phyloP scores from a whole-genome alignment of 1,140 invertebrate species.

The Wiebesia pumilae region DNA sequence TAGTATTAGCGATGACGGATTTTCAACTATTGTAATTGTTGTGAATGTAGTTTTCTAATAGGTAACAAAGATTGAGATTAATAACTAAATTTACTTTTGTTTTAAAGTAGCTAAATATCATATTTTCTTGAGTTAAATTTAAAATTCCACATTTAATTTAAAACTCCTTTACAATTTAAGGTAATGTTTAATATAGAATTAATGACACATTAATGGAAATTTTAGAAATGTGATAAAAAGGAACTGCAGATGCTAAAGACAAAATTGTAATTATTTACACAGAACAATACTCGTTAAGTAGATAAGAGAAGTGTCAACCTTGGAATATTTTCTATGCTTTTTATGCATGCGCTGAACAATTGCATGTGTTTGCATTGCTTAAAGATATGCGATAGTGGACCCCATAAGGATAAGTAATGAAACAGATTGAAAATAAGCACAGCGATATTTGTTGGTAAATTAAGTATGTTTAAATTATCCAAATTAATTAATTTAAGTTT shows the following conservation, averaged over 20 bases:
- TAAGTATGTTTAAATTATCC: neutral
- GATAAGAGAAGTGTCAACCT: neutral
- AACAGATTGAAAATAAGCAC: neutral
- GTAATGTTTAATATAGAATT: neutral
- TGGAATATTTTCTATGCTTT: neutral
- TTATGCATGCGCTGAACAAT: neutral
- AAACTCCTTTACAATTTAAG: neutral
- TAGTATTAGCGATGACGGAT: too few species aligned
- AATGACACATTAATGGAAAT: neutral
- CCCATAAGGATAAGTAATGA: neutral
- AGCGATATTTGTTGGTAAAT: neutral
- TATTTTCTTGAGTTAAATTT: too few species aligned
- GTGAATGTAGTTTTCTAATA: too few species aligned
- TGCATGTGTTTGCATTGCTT: neutral
- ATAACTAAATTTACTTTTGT: too few species aligned
- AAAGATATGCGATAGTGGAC: neutral
- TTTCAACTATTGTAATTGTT: too few species aligned
- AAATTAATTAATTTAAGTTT: neutral
- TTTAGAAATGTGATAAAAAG: neutral
- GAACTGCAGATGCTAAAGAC: neutral
- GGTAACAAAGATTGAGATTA: too few species aligned
- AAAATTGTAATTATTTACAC: too few species aligned
- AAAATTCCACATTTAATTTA: neutral
- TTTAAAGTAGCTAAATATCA: too few species aligned
- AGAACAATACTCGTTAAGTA: neutral